Percentiles rank a stretch among this genome's conserved stretches.
These are phyloP conservation scores for Trichosurus vulpecula DNA, from an alignment of 2,797 vertebrate species.

Conservation along the genomic window DNA sequence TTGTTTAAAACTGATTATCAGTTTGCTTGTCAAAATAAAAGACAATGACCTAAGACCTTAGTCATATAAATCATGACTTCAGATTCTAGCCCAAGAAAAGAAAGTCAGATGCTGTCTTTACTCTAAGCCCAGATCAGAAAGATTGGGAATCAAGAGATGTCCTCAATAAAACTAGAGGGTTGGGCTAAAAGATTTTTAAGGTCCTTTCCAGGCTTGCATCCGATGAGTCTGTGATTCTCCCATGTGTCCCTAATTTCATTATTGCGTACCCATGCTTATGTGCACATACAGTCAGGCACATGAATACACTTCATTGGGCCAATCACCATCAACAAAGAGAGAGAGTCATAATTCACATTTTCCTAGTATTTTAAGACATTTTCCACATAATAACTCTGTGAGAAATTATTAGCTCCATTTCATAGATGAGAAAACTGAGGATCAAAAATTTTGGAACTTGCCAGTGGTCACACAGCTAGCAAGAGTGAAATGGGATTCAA, in stretches of 20 bases:
- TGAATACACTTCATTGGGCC: background rate
- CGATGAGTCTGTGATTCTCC: background rate
- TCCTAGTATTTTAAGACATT: background rate
- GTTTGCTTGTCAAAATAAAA: conserved; percentile 76
- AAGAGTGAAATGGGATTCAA: background rate
- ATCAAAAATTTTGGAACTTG: background rate
- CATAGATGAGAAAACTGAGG: background rate
- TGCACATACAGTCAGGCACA: background rate
- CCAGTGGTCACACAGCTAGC: background rate
- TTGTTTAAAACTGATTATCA: conserved; percentile 76
- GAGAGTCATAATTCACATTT: background rate
- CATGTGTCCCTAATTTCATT: background rate
- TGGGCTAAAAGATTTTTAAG: background rate
- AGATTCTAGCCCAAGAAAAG: conserved; percentile 36
- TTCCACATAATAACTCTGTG: background rate
- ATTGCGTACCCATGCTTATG: background rate
- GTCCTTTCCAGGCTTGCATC: background rate
- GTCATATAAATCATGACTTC: background rate
- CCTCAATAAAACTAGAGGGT: background rate
- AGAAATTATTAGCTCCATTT: background rate
- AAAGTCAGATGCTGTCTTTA: conserved; percentile 20
- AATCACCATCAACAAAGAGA: background rate
- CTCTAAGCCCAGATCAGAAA: background rate
- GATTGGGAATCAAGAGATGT: background rate
- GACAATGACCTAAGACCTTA: conserved; percentile 75